Percentiles rank a stretch among this genome's conserved stretches.
Conservation (phyloP, 2,113 vertebrate species). For the Murina feae region DNA sequence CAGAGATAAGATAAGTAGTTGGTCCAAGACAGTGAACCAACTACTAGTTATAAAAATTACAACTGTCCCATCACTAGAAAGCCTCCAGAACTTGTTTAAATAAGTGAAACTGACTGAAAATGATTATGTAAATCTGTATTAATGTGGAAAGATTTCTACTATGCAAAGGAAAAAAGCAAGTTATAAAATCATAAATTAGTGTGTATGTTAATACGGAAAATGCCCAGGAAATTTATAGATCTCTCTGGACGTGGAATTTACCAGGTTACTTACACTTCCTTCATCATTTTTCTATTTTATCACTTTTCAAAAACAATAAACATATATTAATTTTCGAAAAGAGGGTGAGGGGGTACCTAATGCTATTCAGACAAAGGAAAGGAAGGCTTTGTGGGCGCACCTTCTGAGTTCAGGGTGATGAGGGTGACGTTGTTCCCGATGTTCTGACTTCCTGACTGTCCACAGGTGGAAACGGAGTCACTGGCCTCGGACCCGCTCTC, state of each 20-base stretch:
- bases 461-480: constrained; percentile 92
- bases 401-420: constrained; percentile 97
- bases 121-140: background rate
- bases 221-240: background rate
- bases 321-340: background rate
- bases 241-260: background rate
- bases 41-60: background rate
- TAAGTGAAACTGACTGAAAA: background rate
- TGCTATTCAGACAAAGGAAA: background rate
- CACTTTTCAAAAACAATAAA: background rate
- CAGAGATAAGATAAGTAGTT: too few species aligned
- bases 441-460: constrained; percentile 84
- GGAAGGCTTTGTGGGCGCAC: constrained; percentile 74
- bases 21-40: background rate
- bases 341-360: accelerated
- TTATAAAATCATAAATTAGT: background rate
- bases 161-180: background rate
- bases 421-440: constrained; percentile 95
- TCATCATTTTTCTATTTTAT: background rate
- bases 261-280: background rate
- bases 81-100: background rate
- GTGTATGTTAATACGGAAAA: background rate
- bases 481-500: constrained; percentile 97
- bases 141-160: background rate
- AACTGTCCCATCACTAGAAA: background rate